A percentile compares a stretch with the other conserved stretches of the same genome.
Evolutionary conservation across 2,888 invertebrate species (phyloP).

Genomic region (Eupeodes latifasciatus): DNA sequence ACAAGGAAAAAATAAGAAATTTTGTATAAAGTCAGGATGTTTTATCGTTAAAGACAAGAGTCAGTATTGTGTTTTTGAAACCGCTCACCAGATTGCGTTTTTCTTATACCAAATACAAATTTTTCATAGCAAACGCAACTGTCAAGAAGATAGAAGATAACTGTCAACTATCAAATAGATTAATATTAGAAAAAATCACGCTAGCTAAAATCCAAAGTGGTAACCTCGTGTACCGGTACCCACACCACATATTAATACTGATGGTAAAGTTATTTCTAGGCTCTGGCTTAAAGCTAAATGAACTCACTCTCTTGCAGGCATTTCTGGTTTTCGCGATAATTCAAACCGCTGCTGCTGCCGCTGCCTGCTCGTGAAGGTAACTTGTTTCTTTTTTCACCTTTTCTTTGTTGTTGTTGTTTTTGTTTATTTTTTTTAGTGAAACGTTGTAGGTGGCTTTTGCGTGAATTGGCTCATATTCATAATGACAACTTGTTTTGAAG

Average conservation of each 20-base stretch:
- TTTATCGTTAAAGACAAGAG: too few relatives aligned
- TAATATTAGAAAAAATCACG: too few relatives aligned
- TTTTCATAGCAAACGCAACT: too few relatives aligned
- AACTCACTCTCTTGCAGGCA: constrained; percentile 1
- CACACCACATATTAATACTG: not conserved
- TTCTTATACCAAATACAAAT: too few relatives aligned
- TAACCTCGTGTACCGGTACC: not conserved
- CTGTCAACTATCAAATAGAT: too few relatives aligned
- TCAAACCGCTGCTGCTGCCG: not conserved
- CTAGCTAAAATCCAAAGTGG: not conserved
- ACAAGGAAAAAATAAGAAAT: too few relatives aligned
- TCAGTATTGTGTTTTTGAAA: too few relatives aligned
- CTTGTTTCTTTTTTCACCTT: constrained; percentile 14
- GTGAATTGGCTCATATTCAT: constrained; percentile 38
- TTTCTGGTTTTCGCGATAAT: constrained; percentile 32
- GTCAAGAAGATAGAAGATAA: too few relatives aligned
- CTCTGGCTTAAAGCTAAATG: not conserved
- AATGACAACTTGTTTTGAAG: constrained; percentile 38
- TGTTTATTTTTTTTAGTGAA: constrained; percentile 48
- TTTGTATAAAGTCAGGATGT: too few relatives aligned
- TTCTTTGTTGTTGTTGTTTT: constrained; percentile 21
- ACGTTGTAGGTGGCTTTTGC: constrained; percentile 67
- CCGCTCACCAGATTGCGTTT: too few relatives aligned
- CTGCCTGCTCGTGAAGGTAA: not conserved
- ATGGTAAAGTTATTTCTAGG: not conserved